Conservation (phyloP, 1,140 invertebrate species). For the Penaeus indicus region DNA sequence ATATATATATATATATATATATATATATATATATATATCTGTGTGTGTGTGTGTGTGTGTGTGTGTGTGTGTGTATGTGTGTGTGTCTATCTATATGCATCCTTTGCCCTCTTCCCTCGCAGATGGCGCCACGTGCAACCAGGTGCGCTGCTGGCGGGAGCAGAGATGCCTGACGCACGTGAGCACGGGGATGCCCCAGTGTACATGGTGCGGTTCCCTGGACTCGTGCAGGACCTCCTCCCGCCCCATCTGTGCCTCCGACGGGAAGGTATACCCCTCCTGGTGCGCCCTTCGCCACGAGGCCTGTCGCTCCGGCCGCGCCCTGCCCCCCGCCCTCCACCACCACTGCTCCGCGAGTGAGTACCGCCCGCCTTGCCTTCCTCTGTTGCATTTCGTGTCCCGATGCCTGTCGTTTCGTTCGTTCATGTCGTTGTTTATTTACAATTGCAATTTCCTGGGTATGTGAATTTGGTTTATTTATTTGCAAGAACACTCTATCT, state of each 20-base stretch:
- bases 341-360: slow-evolving; percentile 59
- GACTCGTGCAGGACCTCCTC: slow-evolving; percentile 82
- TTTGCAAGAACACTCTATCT: too few species aligned
- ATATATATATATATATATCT: too few species aligned
- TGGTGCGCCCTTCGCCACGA: slow-evolving; percentile 78
- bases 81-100: too few species aligned
- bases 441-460: too few species aligned
- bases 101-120: slow-evolving; percentile 67
- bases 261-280: slow-evolving; percentile 79
- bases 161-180: slow-evolving; percentile 84
- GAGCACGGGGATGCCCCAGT: slow-evolving; percentile 79
- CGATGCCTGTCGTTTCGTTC: too few species aligned
- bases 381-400: too few species aligned
- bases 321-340: slow-evolving; percentile 64
- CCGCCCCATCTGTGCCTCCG: slow-evolving; percentile 79
- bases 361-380: slow-evolving; percentile 2
- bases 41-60: too few species aligned
- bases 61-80: too few species aligned
- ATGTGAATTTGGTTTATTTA: too few species aligned
- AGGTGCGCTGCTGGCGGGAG: slow-evolving; percentile 80
- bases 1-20: too few species aligned
- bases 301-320: slow-evolving; percentile 80
- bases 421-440: too few species aligned
- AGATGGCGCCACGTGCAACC: slow-evolving; percentile 83
- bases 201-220: slow-evolving; percentile 84